Percentiles rank a stretch among this genome's conserved stretches.
Conservation (phyloP, 2,797 vertebrate species). For the Oreochromis grahami region DNA sequence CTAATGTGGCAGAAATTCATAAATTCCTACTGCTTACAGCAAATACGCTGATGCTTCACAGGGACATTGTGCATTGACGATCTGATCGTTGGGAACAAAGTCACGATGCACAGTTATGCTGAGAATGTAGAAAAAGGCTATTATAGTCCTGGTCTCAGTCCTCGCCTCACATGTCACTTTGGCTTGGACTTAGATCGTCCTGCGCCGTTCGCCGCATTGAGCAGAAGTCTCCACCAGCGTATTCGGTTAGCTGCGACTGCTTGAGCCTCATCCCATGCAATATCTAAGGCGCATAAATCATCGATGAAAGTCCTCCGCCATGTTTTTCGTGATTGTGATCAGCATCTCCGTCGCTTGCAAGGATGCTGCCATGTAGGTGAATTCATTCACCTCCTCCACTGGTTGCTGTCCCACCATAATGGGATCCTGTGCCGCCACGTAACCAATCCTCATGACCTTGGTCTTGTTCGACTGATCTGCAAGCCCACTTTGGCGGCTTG, state of each 20-base stretch:
- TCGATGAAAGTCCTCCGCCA: background rate
- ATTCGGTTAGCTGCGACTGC: accelerated
- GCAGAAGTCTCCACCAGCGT: background rate
- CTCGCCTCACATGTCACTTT: background rate
- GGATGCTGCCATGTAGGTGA: background rate
- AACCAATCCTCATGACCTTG: background rate
- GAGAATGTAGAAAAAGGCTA: background rate
- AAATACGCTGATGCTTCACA: background rate
- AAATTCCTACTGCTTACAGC: background rate
- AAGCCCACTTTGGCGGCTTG: accelerated
- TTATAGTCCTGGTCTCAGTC: background rate
- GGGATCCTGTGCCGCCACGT: background rate
- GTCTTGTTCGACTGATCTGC: background rate
- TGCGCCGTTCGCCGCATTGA: accelerated
- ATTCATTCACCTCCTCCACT: background rate
- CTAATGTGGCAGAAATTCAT: background rate
- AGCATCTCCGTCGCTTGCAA: background rate
- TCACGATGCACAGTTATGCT: background rate
- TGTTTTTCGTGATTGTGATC: background rate
- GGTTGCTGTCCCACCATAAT: background rate
- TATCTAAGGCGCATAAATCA: background rate
- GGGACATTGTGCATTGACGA: background rate
- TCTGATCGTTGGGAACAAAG: background rate
- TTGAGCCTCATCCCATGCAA: accelerated
- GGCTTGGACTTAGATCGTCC: background rate